Conservation (phyloP, 2,888 invertebrate genomes). For the Phymatocera aterrima region DNA sequence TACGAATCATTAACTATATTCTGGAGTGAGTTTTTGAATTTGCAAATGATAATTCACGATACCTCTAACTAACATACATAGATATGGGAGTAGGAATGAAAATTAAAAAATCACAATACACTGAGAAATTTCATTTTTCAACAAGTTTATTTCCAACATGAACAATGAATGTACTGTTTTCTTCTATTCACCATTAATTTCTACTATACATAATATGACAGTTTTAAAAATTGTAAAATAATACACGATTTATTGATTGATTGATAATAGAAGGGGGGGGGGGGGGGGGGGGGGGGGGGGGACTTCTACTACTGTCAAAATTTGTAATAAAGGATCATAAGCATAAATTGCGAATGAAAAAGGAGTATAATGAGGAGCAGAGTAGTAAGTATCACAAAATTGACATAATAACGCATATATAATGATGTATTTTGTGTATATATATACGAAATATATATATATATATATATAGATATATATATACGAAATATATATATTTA, state of each 20-base stretch:
- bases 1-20: no score
- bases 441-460: no score
- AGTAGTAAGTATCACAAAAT: slow-evolving; percentile 71
- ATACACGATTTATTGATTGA: slow-evolving; percentile 61
- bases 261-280: no score
- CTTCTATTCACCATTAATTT: slow-evolving; percentile 72
- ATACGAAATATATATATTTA: no score
- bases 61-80: no score
- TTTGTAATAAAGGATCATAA: not conserved
- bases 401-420: slow-evolving; percentile 61
- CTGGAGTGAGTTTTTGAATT: no score
- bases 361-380: slow-evolving; percentile 18
- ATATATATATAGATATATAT: no score
- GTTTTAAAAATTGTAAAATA: slow-evolving; percentile 67
- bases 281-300: no score
- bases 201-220: slow-evolving; percentile 72
- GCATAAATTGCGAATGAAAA: not conserved
- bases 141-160: slow-evolving; percentile 73
- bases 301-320: slow-evolving; percentile 26
- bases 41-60: no score
- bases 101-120: not conserved
- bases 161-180: slow-evolving; percentile 72
- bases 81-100: no score
- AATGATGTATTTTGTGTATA: slow-evolving; percentile 29
- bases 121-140: slow-evolving; percentile 58